phyloP scores from a whole-genome alignment of 2,888 invertebrate species.

The Sclerodermus sp. region DNA sequence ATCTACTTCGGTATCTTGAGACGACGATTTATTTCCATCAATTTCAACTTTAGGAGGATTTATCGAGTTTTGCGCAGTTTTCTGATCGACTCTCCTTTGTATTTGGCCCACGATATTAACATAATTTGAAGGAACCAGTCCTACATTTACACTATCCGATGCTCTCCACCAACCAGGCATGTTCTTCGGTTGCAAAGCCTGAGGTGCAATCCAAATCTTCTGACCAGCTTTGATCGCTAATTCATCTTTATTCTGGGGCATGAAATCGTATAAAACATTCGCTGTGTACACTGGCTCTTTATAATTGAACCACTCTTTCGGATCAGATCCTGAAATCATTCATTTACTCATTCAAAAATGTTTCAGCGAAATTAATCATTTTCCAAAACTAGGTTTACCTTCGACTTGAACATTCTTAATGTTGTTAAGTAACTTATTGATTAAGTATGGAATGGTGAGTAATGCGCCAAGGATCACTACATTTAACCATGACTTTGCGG shows the following conservation, averaged over 20 bases:
- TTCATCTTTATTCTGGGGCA: constrained; percentile 73
- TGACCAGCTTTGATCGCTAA: constrained; percentile 77
- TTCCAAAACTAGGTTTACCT: constrained; percentile 29
- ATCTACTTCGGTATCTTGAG: too few species aligned
- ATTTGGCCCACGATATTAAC: constrained; percentile 45
- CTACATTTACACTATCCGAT: constrained; percentile 45
- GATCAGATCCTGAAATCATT: constrained; percentile 64
- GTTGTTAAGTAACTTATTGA: constrained; percentile 45
- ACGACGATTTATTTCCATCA: too few species aligned
- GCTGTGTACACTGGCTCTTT: constrained; percentile 65
- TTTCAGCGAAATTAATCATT: background rate
- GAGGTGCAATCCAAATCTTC: constrained; percentile 78
- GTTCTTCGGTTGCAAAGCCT: constrained; percentile 74
- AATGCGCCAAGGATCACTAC: constrained; percentile 86
- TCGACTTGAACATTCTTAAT: constrained; percentile 30
- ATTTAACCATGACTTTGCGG: constrained; percentile 80
- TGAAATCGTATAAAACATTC: constrained; percentile 75
- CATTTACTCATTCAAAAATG: background rate
- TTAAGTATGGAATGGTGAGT: constrained; percentile 86
- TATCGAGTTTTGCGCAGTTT: background rate
- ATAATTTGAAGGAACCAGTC: constrained; percentile 48
- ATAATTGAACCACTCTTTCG: constrained; percentile 66
- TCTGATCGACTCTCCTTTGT: constrained; percentile 37
- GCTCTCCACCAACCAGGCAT: constrained; percentile 51
- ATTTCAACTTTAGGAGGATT: too few species aligned